phyloP scores from a whole-genome alignment of 1,140 invertebrate species.

The Prorops nasuta region DNA sequence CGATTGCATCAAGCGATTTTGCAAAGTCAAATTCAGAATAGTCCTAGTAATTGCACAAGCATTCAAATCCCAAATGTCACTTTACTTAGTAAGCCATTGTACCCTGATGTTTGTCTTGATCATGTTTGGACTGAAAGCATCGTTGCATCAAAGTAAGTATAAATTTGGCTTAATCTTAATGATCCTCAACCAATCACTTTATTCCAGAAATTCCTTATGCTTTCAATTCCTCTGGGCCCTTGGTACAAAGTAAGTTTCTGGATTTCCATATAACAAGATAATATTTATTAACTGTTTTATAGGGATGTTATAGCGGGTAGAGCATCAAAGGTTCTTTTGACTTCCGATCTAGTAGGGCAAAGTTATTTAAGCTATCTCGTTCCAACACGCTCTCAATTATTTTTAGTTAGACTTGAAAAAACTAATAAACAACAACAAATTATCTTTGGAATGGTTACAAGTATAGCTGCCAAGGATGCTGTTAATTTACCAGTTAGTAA shows the following conservation, averaged over 20 bases:
- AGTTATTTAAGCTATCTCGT: slow-evolving; percentile 82
- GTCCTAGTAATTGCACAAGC: slow-evolving; percentile 36
- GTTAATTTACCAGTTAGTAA: slow-evolving; percentile 67
- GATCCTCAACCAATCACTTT: no score
- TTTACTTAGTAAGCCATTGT: slow-evolving; percentile 66
- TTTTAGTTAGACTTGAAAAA: slow-evolving; percentile 74
- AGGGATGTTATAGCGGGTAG: slow-evolving; percentile 54
- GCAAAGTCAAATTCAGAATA: slow-evolving; percentile 33
- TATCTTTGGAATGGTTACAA: slow-evolving; percentile 74
- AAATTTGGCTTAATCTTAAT: neutral
- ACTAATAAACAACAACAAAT: slow-evolving; percentile 62
- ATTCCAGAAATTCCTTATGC: slow-evolving; percentile 12
- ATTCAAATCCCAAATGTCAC: slow-evolving; percentile 37
- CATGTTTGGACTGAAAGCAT: slow-evolving; percentile 82
- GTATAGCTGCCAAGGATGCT: slow-evolving; percentile 80
- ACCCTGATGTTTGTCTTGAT: slow-evolving; percentile 83
- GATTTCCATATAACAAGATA: neutral
- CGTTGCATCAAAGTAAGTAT: slow-evolving; percentile 55
- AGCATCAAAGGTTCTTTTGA: slow-evolving; percentile 78
- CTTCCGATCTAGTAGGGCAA: slow-evolving; percentile 79
- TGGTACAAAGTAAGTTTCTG: slow-evolving; percentile 17
- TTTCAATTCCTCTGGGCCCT: slow-evolving; percentile 13
- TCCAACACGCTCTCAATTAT: slow-evolving; percentile 65
- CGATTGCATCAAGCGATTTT: slow-evolving; percentile 46
- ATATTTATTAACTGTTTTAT: slow-evolving; percentile 25